Conservation (phyloP, 2,113 vertebrate species). For the Furnarius figulus region DNA sequence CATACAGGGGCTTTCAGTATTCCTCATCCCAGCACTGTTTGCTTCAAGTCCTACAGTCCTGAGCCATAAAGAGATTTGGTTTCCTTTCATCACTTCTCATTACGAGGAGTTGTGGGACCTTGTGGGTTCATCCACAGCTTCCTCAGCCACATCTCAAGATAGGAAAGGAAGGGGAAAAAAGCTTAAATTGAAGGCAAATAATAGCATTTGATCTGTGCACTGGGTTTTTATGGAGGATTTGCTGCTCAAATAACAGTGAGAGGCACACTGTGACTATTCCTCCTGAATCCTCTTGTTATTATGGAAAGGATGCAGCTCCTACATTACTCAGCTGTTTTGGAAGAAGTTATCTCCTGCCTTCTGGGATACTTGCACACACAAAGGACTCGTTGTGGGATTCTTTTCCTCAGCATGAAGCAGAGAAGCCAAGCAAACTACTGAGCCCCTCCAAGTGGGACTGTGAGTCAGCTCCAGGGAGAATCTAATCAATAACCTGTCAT, state of each 20-base stretch:
- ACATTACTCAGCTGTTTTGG: background rate
- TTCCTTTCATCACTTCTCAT: background rate
- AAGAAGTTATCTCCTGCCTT: background rate
- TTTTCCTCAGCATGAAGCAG: background rate
- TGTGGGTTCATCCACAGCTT: background rate
- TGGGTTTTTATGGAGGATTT: background rate
- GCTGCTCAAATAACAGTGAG: background rate
- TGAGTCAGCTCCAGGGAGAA: background rate
- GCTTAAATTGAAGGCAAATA: background rate
- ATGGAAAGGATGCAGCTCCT: background rate
- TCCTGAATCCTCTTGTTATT: background rate
- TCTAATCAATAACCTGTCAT: background rate
- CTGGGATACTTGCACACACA: background rate
- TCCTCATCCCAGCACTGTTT: background rate
- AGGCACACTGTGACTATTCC: background rate
- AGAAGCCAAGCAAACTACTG: slow-evolving; percentile 23
- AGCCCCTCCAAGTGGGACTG: background rate
- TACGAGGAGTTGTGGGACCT: fast-evolving
- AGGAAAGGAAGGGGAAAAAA: background rate
- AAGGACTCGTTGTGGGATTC: background rate
- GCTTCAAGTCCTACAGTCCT: background rate
- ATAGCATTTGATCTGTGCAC: background rate
- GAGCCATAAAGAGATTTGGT: background rate
- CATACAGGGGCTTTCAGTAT: background rate
- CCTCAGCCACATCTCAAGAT: background rate